Conservation (phyloP, 2,797 vertebrate genomes). For the Halcyon smyrnensis region DNA sequence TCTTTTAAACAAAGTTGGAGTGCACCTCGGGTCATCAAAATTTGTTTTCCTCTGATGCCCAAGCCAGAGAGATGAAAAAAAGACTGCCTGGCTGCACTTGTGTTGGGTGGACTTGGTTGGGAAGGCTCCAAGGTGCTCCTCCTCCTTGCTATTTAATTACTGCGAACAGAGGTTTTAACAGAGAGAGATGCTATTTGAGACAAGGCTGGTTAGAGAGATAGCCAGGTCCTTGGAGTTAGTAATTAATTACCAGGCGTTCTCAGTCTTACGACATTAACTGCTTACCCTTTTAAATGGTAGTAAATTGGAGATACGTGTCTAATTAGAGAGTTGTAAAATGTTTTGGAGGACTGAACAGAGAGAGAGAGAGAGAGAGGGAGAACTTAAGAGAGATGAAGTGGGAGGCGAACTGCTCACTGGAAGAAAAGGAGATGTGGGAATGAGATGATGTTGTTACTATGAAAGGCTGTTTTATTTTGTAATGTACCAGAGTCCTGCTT, state of each 20-base stretch:
- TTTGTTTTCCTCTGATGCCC: not conserved
- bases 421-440: constrained; percentile 33
- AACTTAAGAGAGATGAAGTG: constrained; percentile 61
- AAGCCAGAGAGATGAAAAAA: not conserved
- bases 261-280: constrained; percentile 77
- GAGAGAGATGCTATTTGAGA: constrained; percentile 64
- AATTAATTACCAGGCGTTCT: constrained; percentile 82
- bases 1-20: not conserved
- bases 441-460: not conserved
- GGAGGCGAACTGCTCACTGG: constrained; percentile 33
- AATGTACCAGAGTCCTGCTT: not conserved
- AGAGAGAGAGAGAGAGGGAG: constrained; percentile 25
- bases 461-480: constrained; percentile 9
- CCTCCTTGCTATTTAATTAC: constrained; percentile 74
- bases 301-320: constrained; percentile 79
- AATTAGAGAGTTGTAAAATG: constrained; percentile 79
- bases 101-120: constrained; percentile 19
- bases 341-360: constrained; percentile 64
- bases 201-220: constrained; percentile 74
- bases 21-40: not conserved
- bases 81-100: not conserved
- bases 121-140: constrained; percentile 47
- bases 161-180: constrained; percentile 73
- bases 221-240: constrained; percentile 78
- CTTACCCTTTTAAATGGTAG: constrained; percentile 81